Base-by-base conservation (phyloP, 2,888 invertebrate genomes). In the Eupsilia transversa region DNA sequence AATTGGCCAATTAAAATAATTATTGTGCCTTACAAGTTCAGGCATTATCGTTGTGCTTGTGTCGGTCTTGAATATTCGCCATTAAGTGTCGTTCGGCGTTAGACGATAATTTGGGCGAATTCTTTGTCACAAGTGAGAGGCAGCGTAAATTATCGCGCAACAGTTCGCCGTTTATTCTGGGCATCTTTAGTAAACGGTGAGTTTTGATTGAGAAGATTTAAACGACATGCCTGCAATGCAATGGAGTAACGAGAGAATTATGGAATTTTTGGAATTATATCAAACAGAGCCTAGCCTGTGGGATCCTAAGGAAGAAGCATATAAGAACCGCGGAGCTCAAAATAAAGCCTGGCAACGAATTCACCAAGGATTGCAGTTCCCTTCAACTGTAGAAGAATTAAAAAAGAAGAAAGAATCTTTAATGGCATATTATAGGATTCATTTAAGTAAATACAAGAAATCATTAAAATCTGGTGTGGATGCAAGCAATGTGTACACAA, bases 51-150 rank as follows among this genome's bases (percentile, higher is more conserved):
- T n/a, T 64, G 46, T 64, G 17, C n/a, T n/a, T 64, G 46, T 64
- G 17, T 33, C 30, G 23, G 5, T 23, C 27, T 30, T 30, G 14
- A 46, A 4, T 17, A 56, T 38, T 43, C 17, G 77, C 46, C 4
- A 46, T 77, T 65, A n/a, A n/a, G n/a, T 77, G 6, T 14, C 27
- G 20, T 54, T 52, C 17, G 17, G 49, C 38, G 20, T 30, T 43
- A 46, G 0, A 12, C 9, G 20, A 12, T 63, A 20, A 30, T 35
- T 54, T 57, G 9, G 30, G n/a, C 20, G 9, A 10, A 49, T n/a
- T 46, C 10, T 23, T 27, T 33, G 1, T 12, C 33, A 17, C n/a
- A 33, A 61, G 4, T 1, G 56, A 35, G 14, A 27, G 3, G 3
- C 7, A 17, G 3, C 27, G 43, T n/a, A 43, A 56, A 71, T 71